These are phyloP conservation scores for Xestia sexstrigata DNA, from an alignment of 2,888 invertebrate genomes.

Conservation along the genomic window DNA sequence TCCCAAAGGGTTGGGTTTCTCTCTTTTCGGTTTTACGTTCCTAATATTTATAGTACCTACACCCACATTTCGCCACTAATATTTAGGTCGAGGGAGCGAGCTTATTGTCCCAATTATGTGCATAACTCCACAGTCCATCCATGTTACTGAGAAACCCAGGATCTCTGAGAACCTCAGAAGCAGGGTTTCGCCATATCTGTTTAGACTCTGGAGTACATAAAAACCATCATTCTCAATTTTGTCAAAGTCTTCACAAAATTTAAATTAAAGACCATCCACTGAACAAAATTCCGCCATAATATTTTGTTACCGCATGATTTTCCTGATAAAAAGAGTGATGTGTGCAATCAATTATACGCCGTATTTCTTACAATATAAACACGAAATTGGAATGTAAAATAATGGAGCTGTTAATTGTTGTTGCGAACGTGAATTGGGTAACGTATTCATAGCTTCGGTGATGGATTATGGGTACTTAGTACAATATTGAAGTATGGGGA, in stretches of 20 bases:
- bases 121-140: no score
- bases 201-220: not conserved
- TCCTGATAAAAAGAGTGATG: constrained; percentile 52
- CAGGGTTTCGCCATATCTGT: not conserved
- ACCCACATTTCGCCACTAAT: no score
- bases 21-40: no score
- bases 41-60: no score
- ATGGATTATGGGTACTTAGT: constrained; percentile 46
- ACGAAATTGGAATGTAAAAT: constrained; percentile 40
- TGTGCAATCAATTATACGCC: constrained; percentile 54
- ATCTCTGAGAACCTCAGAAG: no score
- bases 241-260: constrained; percentile 12
- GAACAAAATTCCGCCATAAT: constrained; percentile 46
- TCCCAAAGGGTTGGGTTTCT: no score
- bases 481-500: constrained; percentile 32
- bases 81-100: no score
- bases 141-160: no score
- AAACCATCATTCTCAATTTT: constrained; percentile 9
- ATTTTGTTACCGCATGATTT: constrained; percentile 43
- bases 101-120: no score
- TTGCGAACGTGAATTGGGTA: constrained; percentile 46
- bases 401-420: constrained; percentile 53
- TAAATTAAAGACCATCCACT: constrained; percentile 28
- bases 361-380: constrained; percentile 44
- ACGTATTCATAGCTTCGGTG: constrained; percentile 54